phyloP scores from a whole-genome alignment of 2,888 invertebrate genomes.

The Hypomecis punctinalis region DNA sequence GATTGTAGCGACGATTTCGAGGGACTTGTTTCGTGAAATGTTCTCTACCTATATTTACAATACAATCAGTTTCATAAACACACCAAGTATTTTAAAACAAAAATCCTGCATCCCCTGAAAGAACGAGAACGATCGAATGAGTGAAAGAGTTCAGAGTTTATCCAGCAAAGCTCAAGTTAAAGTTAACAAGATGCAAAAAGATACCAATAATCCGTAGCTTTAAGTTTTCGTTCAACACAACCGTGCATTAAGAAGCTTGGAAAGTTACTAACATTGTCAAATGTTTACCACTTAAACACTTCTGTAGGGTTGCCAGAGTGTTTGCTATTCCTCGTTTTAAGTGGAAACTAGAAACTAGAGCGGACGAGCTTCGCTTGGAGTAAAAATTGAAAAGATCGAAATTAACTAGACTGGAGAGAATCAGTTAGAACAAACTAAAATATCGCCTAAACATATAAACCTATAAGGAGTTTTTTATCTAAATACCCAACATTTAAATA shows the following conservation, averaged over 20 bases:
- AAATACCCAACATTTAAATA: neutral
- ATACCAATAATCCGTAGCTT: constrained; percentile 44
- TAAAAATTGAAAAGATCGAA: too few relatives aligned
- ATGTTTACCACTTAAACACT: constrained; percentile 45
- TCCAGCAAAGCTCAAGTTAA: constrained; percentile 39
- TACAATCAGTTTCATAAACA: neutral
- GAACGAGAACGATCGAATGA: too few relatives aligned
- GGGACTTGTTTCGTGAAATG: too few relatives aligned
- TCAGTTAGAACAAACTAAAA: too few relatives aligned
- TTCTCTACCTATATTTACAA: too few relatives aligned
- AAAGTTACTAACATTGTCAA: constrained; percentile 41
- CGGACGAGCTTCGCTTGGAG: too few relatives aligned
- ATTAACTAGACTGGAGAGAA: too few relatives aligned
- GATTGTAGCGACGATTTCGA: too few relatives aligned
- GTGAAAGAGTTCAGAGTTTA: constrained; percentile 35
- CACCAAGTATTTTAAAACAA: constrained; percentile 5
- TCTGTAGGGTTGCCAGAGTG: constrained; percentile 23
- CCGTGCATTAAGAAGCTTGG: constrained; percentile 36
- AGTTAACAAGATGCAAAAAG: constrained; percentile 46
- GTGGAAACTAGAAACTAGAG: neutral
- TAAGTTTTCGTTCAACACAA: constrained; percentile 41
- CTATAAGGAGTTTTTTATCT: too few relatives aligned
- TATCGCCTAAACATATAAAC: too few relatives aligned
- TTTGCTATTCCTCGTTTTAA: neutral
- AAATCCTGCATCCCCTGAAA: constrained; percentile 17